Evolutionary conservation across 1,140 invertebrate species (phyloP), one percentile per base, ranked within the genome.

Genomic region (Lysiphlebus fabarum): DNA sequence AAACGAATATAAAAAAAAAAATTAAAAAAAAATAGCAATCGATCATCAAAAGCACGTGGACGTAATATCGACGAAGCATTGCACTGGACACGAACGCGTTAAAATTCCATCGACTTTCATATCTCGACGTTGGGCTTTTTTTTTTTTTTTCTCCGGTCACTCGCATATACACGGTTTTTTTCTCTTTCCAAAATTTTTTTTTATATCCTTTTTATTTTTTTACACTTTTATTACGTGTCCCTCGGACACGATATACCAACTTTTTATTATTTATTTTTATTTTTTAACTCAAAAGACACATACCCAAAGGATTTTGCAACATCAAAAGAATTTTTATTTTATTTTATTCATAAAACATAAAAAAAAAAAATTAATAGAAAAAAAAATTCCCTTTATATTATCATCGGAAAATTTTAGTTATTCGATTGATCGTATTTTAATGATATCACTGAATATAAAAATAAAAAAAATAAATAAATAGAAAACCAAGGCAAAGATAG

Each of bases 1-100:
- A 26, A 26, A 26, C 17, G 17, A 26, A 26, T 26, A 26, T 26
- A 26, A 26, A 26, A 26, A 26, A 26, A 26, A 26, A 26, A 26
- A n/a, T n/a, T 26, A 26, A 36, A 41, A 33, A 34, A 26, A 50
- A 51, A 37, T 43, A 41, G 47, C 51, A 49, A 57, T 60, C 62
- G 58, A 63, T 63, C 62, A 63, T 63, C 62, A 63, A 63, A 51
- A 63, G 61, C 56, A 56, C 62, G 58, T 60, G 58, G 58, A 55
- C 44, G 58, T 53, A 60, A 60, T 60, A 60, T 60, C 58, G 58
- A 60, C 53, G 58, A 60, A 51, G 43, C 41, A n/a, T 9, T 9
- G 48, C 37, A 14, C 36, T 55, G 43, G 58, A 51, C 49, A 51
- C 45, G 50, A 60, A 60, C 51, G 38, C 51, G 58, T 60, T 60